Percentiles rank a stretch among this genome's conserved stretches.
These are phyloP conservation scores for Gymnoscopelus braueri DNA, from an alignment of 2,797 vertebrate species.

Conservation along the genomic window DNA sequence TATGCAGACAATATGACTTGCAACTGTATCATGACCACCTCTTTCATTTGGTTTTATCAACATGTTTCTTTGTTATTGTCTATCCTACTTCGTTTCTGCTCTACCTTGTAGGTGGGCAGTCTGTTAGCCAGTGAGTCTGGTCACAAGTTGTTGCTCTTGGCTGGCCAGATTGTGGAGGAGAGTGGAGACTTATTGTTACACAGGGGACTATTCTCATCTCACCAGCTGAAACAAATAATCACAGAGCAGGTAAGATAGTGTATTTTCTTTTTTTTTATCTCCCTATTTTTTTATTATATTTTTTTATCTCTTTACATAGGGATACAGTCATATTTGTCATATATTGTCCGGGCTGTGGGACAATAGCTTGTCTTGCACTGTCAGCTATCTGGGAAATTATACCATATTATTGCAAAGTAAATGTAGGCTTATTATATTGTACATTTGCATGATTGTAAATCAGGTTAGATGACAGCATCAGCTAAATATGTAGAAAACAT, in stretches of 20 bases:
- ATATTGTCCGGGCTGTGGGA: too few species aligned
- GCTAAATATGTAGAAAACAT: too few species aligned
- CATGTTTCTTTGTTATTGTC: background rate
- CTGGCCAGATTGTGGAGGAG: conserved; percentile 89
- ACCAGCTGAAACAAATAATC: conserved; percentile 89
- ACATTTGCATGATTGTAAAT: too few species aligned
- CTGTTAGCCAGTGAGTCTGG: conserved; percentile 86
- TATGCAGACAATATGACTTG: too few species aligned
- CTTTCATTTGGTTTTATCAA: too few species aligned
- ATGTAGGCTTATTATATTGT: too few species aligned
- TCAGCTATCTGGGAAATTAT: too few species aligned
- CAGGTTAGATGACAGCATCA: too few species aligned
- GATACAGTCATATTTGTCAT: too few species aligned
- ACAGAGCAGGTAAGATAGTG: conserved; percentile 83
- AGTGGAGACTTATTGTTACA: conserved; percentile 91
- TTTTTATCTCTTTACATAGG: background rate
- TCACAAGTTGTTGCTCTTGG: conserved; percentile 91
- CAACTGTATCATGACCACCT: too few species aligned
- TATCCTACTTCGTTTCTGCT: background rate
- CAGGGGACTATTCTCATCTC: conserved; percentile 86
- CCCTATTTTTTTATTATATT: background rate
- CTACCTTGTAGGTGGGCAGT: conserved; percentile 81
- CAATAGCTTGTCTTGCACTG: too few species aligned
- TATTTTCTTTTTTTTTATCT: background rate
- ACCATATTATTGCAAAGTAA: too few species aligned